Evolutionary conservation across 2,888 invertebrate species (phyloP).

Genomic region (Molorchus minor): DNA sequence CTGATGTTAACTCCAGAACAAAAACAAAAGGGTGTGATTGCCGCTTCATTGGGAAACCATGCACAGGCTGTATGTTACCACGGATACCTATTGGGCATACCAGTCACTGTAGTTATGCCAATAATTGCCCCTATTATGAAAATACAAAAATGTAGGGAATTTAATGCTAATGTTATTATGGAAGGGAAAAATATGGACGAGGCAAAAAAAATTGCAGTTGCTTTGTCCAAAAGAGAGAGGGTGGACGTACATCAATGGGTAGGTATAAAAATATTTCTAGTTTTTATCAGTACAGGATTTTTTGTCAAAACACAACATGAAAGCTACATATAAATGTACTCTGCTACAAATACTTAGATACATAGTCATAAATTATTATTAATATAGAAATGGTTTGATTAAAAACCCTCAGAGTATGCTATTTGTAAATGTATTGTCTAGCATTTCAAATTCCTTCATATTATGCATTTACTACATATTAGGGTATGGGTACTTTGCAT

Average conservation of each 20-base stretch:
- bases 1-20: constrained; percentile 78
- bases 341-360: too few species aligned
- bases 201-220: constrained; percentile 82
- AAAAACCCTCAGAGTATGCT: too few species aligned
- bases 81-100: constrained; percentile 69
- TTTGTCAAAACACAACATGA: too few species aligned
- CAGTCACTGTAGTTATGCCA: constrained; percentile 92
- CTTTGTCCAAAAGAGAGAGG: constrained; percentile 75
- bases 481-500: too few species aligned
- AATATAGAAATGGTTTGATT: too few species aligned
- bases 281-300: too few species aligned
- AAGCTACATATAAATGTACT: too few species aligned
- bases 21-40: constrained; percentile 82
- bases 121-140: constrained; percentile 95
- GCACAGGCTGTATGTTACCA: constrained; percentile 83
- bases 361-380: too few species aligned
- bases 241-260: constrained; percentile 90
- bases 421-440: too few species aligned
- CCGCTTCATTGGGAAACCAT: constrained; percentile 95
- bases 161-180: constrained; percentile 85
- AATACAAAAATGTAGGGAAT: constrained; percentile 85
- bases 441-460: too few species aligned
- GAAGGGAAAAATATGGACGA: constrained; percentile 86
- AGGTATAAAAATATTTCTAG: too few species aligned
- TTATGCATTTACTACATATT: too few species aligned